Conservation (phyloP, 2,797 vertebrate genomes). For the Hylomyscus alleni region DNA sequence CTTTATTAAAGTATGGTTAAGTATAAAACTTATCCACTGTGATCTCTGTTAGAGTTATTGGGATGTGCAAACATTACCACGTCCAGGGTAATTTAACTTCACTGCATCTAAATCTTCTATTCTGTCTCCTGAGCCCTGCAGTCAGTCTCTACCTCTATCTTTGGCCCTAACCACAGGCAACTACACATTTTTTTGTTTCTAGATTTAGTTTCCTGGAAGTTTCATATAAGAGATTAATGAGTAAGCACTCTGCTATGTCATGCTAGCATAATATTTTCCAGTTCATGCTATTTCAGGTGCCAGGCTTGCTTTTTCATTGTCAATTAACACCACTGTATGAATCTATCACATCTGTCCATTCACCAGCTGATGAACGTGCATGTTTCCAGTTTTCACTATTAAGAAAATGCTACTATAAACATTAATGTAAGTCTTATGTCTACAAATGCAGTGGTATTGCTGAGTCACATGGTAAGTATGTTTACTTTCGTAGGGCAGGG, state of each 20-base stretch:
- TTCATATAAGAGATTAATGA: slow-evolving; percentile 22
- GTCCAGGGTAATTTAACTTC: neutral
- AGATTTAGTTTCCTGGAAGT: slow-evolving; percentile 54
- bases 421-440: neutral
- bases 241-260: neutral
- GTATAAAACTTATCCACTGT: neutral
- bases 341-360: neutral
- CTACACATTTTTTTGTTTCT: neutral
- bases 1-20: neutral
- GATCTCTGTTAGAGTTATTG: neutral
- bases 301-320: neutral
- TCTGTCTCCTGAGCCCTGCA: neutral
- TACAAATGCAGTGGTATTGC: neutral
- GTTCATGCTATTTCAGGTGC: neutral
- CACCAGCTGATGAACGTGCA: neutral
- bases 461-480: neutral
- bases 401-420: neutral
- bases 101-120: neutral
- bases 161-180: neutral
- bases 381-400: neutral
- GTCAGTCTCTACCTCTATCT: neutral
- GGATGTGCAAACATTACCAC: neutral
- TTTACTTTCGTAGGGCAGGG: neutral
- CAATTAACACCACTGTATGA: neutral
- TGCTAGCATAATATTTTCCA: slow-evolving; percentile 9